A percentile compares a stretch with the other conserved stretches of the same genome.
Conservation (phyloP, 2,888 invertebrate species). For the Drosophila monieri region DNA sequence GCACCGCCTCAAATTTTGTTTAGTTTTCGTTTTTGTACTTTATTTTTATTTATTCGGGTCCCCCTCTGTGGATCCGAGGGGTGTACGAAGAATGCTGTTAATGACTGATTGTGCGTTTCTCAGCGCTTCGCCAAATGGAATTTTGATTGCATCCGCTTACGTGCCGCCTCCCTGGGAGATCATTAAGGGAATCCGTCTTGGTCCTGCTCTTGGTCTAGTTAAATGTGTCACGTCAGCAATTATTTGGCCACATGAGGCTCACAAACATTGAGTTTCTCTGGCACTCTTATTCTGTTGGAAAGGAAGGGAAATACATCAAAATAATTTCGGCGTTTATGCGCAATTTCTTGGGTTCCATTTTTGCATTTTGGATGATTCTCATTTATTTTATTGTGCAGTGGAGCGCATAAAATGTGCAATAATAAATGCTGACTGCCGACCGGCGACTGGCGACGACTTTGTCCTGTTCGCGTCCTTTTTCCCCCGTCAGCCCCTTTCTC, state of each 20-base stretch:
- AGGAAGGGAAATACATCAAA: slow-evolving; percentile 42
- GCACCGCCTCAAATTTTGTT: slow-evolving; percentile 41
- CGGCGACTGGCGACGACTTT: slow-evolving; percentile 52
- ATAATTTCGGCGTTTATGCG: slow-evolving; percentile 51
- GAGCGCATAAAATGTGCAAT: slow-evolving; percentile 73
- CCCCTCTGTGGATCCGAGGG: slow-evolving; percentile 2
- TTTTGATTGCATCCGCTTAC: slow-evolving; percentile 80
- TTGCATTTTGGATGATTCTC: slow-evolving; percentile 47
- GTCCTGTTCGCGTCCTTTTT: slow-evolving; percentile 30
- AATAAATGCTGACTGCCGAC: slow-evolving; percentile 66
- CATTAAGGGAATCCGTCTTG: slow-evolving; percentile 38
- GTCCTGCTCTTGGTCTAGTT: slow-evolving; percentile 41
- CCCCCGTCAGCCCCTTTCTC: no score
- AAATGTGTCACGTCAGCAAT: slow-evolving; percentile 57
- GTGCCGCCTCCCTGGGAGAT: slow-evolving; percentile 55
- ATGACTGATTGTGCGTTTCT: slow-evolving; percentile 77
- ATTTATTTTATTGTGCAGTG: slow-evolving; percentile 64
- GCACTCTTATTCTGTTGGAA: neutral
- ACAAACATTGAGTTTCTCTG: slow-evolving; percentile 20
- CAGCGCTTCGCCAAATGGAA: slow-evolving; percentile 69
- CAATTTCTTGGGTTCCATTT: slow-evolving; percentile 48
- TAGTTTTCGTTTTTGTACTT: slow-evolving; percentile 32
- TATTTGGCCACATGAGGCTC: slow-evolving; percentile 43
- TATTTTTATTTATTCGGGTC: slow-evolving; percentile 4
- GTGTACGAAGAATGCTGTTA: slow-evolving; percentile 50